Evolutionary conservation across 2,113 vertebrate species (phyloP), one percentile per base, ranked within the genome.

Genomic region (Perccottus glenii): DNA sequence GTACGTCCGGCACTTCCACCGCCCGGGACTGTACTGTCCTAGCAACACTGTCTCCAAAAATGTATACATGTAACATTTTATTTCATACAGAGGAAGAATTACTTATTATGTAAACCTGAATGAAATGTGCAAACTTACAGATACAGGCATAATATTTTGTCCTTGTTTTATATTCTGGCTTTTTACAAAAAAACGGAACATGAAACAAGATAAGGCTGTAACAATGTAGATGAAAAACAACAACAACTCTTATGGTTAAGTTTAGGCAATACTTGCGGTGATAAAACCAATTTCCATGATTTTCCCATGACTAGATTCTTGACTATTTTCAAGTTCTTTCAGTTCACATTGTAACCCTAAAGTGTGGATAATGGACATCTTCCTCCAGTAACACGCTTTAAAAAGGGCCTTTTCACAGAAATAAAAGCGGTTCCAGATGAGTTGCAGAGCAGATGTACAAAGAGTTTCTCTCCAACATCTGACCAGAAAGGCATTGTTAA

Each of bases 391-490:
- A 67, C 35, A n/a, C 5, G 36, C 27, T 46, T 38, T 19, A 4
- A 36, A 12, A 4, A 14, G 50, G 50, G 12, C 15, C 52, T 9
- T 55, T 55, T 55, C 52, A 38, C 33, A 36, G 32, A 43, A 64
- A 49, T 57, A 9, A 72, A 78, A 46, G 52, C 2, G 5, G 66
- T 48, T 67, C n/a, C 5, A 10, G 74, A 16, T 43, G 67, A 50
- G 19, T 5, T 55, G 42, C 5, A 14, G 73, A 42, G 55, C 58
- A 10, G 40, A 36, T 36, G 58, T 50, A 15, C 47, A 60, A 50
- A 62, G 48, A 49, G 42, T 11, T 65, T 49, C 64, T 36, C 0
- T 27, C 59, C 63, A 67, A 78, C 67, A 75, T 52, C 19, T 62
- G 75, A 83, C 60, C 74, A 4, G 0, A 6, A 14, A 70, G 56